Evolutionary conservation across 2,113 vertebrate species (phyloP).

Genomic region (Abramis brama): DNA sequence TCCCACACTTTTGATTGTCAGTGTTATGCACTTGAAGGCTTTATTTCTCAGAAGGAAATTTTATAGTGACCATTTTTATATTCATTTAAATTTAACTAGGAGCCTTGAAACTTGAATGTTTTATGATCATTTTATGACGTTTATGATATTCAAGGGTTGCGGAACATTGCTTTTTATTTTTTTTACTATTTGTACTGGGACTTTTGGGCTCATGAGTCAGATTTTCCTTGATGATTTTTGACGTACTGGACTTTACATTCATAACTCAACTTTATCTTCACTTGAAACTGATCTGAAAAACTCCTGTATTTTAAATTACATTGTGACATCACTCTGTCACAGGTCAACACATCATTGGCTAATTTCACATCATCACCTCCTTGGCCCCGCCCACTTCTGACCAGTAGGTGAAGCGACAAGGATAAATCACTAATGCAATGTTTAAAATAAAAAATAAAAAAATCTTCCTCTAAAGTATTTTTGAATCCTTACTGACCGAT

Average conservation of each 20-base stretch:
- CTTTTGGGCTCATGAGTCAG: neutral
- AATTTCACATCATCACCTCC: too few relatives aligned
- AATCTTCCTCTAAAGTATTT: neutral
- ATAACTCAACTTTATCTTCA: neutral
- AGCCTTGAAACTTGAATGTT: neutral
- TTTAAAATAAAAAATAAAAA: too few relatives aligned
- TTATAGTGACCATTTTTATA: neutral
- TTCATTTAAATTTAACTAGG: neutral
- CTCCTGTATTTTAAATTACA: neutral
- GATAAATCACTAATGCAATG: too few relatives aligned
- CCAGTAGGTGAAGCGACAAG: too few relatives aligned
- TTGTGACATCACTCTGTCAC: neutral
- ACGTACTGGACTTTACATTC: neutral
- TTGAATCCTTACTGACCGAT: neutral
- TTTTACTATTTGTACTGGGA: neutral
- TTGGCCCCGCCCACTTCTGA: too few relatives aligned
- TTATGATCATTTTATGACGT: neutral
- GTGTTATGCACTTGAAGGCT: neutral
- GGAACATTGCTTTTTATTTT: neutral
- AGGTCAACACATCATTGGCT: too few relatives aligned
- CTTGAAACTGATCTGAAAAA: neutral
- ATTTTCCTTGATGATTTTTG: neutral
- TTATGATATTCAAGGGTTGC: neutral
- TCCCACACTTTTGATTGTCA: neutral
- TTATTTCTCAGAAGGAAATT: neutral